Base-by-base conservation (phyloP, 2,888 invertebrate genomes). In the Cyaniris semiargus region DNA sequence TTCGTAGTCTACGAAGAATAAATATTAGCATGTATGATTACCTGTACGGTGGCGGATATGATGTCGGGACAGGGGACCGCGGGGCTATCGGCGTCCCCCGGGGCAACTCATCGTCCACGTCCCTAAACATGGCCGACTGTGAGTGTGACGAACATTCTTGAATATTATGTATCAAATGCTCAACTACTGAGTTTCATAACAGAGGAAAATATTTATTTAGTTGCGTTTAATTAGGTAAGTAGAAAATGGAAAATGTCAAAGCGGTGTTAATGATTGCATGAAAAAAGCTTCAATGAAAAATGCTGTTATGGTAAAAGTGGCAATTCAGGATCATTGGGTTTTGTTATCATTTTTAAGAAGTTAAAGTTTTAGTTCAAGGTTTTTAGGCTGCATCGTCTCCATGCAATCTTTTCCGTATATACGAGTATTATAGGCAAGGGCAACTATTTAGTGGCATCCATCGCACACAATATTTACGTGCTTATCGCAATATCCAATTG, bases 21-120 rank as follows among this genome's bases (percentile, higher is more conserved):
- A n/a, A n/a, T n/a, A n/a, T n/a, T n/a, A n/a, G n/a, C n/a, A n/a
- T 38, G 38, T 38, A 38, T 38, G 38, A 38, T 38, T 38, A 38
- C 95, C 95, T 95, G 90, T 94, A 95, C 77, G 94, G 91, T 79
- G 89, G 85, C 77, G 89, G 87, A 79, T 85, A 85, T 76, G 87
- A 85, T 83, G 88, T 86, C 75, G 87, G 87, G 76, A 91, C 85
- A 76, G 94, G 94, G 71, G 94, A 92, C 58, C 92, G 89, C 77
- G 93, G 94, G 80, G 93, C 90, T 79, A 88, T 83, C 75, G 90
- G 86, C 21, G 89, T 86, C 44, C 86, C 86, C 18, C 88, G 83
- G 58, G 88, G 87, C 76, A 84, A 89, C 75, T 92, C 91, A 27
- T 91, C 90, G 80, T 93, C 92, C 84, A 87, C 89, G 84, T 93